Base-by-base conservation (phyloP, 2,888 invertebrate genomes). In the Harpalus rubripes region DNA sequence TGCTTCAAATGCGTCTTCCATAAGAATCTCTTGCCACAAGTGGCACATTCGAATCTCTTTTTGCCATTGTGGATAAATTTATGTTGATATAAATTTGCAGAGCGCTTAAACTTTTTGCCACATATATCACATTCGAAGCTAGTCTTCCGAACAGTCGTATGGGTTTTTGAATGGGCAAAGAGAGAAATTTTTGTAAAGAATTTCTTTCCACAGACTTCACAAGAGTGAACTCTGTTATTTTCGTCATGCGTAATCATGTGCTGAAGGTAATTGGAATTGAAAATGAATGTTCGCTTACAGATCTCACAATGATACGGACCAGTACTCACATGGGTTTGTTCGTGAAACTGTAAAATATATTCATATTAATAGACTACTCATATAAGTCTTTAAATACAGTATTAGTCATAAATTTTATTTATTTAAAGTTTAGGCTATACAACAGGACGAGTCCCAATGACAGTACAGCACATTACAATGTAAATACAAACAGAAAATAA, bases 1-100 rank as follows among this genome's bases (percentile, higher is more conserved):
- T 68, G 68, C 7, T 41, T 68, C 7, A 68, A 15, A 68, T 68
- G 68, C 1, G 68, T 7, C 5, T 8, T 15, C 15, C 12, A 32
- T n/a, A 68, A 68, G 15, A 68, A 68, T 39, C 32, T 68, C 16
- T 15, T 68, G 3, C 32, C n/a, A 16, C 68, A 68, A n/a, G 5
- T 39, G 32, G n/a, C 7, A 16, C 68, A 68, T 15, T 68, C 3
- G 26, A 15, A 41, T 39, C 41, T 68, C 68, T 68, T 68, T 15
- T 32, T 15, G 0, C 68, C 68, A n/a, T 15, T 41, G 16, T 68
- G 68, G 15, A n/a, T 68, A 8, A n/a, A 12, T 15, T 7, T 41
- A 68, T 68, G 68, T 68, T 68, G 68, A 1, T 15, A 6, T 32
- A 39, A 16, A 41, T 68, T 68, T 3, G 39, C 0, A 32, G 15